Evolutionary conservation across 2,113 vertebrate species (phyloP).

Genomic region (Brachionichthys hirsutus): DNA sequence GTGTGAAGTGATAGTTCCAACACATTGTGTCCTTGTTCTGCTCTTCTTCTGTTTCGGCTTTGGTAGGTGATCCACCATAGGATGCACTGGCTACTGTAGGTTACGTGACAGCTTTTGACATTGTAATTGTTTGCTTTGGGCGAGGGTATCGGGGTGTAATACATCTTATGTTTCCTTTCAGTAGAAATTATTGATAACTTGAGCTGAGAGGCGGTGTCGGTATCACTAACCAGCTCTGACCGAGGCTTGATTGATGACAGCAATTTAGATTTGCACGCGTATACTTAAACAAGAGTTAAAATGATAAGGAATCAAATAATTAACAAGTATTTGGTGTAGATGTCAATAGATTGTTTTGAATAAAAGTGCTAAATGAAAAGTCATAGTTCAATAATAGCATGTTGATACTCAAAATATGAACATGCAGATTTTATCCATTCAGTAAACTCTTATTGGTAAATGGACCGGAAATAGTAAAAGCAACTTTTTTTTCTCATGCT

Average conservation of each 20-base stretch:
- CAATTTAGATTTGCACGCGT: constrained; percentile 17
- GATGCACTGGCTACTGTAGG: constrained; percentile 64
- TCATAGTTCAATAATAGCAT: too few relatives aligned
- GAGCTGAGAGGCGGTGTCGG: constrained; percentile 44
- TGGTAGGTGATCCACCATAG: constrained; percentile 68
- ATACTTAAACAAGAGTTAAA: neutral
- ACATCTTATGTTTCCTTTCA: constrained; percentile 65
- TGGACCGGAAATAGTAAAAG: too few relatives aligned
- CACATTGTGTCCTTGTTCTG: constrained; percentile 73
- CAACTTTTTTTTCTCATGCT: too few relatives aligned
- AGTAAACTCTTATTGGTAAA: too few relatives aligned
- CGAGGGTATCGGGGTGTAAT: constrained; percentile 52
- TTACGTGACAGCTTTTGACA: constrained; percentile 73
- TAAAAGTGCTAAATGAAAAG: too few relatives aligned
- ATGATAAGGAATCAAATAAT: neutral
- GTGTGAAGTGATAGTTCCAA: constrained; percentile 74
- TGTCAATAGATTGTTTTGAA: neutral
- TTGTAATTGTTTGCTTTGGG: constrained; percentile 72
- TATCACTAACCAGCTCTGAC: constrained; percentile 31
- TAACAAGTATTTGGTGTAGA: neutral
- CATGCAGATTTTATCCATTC: too few relatives aligned
- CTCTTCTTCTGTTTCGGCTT: constrained; percentile 71
- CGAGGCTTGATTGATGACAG: constrained; percentile 25
- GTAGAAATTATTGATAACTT: constrained; percentile 71
- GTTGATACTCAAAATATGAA: too few relatives aligned